A percentile compares a stretch with the other conserved stretches of the same genome.
Conservation (phyloP, 2,888 invertebrate genomes). For the Dicyrtoma fusca region DNA sequence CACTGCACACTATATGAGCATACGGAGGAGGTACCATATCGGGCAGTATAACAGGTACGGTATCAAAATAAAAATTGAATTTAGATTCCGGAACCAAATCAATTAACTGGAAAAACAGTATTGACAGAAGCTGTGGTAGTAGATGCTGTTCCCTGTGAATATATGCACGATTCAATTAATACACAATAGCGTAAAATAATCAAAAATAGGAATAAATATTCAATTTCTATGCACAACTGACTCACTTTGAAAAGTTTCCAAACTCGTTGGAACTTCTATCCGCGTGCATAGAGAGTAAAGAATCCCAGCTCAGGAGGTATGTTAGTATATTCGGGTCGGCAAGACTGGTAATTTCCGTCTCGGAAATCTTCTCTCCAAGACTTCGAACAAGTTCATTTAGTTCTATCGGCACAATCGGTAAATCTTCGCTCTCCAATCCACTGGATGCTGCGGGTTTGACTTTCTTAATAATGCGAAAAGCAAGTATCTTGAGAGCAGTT, state of each 20-base stretch:
- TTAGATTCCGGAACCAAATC: conserved; percentile 38
- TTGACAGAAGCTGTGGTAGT: conserved; percentile 42
- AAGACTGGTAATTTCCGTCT: conserved; percentile 14
- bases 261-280: conserved; percentile 48
- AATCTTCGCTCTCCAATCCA: conserved; percentile 26
- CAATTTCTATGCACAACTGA: too few species aligned
- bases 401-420: conserved; percentile 29
- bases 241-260: conserved; percentile 52
- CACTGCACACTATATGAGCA: conserved; percentile 66
- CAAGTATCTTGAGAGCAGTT: conserved; percentile 33
- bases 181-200: neutral
- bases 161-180: too few species aligned
- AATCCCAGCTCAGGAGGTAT: conserved; percentile 56
- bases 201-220: conserved; percentile 1
- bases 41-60: conserved; percentile 32
- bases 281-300: conserved; percentile 49
- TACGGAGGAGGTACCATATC: conserved; percentile 35
- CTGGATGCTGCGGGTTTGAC: conserved; percentile 41
- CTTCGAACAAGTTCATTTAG: conserved; percentile 28
- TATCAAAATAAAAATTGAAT: conserved; percentile 46
- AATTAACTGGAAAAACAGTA: conserved; percentile 40
- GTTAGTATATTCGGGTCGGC: conserved; percentile 46
- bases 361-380: conserved; percentile 24
- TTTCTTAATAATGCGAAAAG: conserved; percentile 46
- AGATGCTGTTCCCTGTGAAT: conserved; percentile 47